Base-by-base conservation (phyloP, 64 coral and sea anemone genomes). In the Acropora tenuis region DNA sequence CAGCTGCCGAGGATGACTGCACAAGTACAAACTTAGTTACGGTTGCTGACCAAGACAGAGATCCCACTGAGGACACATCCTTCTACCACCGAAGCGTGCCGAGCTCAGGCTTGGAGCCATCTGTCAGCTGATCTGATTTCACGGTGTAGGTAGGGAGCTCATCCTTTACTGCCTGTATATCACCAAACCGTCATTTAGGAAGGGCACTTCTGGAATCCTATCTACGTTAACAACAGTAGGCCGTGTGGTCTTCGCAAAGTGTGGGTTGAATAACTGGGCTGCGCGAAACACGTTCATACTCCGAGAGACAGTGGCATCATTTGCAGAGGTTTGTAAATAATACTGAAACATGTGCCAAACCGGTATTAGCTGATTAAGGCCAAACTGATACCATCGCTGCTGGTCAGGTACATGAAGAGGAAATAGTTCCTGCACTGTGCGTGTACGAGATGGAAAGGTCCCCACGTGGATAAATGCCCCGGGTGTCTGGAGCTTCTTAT, bases 231-330 rank as follows among this genome's bases (percentile, higher is more conserved):
- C 80, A 63, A 66, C 78, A 55, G 68, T 44, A 49, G 89, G 61
- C 49, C 67, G 13, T 1, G 78, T 83, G 73, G 48, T 19, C 49
- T 83, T 52, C 1, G 75, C 67, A 74, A 75, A 52, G 42, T 57
- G 48, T 46, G 89, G 89, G 80, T 82, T 90, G 79, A 90, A 90
- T 2, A 90, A 61, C 69, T 69, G 30, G 53, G 89, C 78, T n/a
- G 89, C 89, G 65, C 41, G 53, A 78, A 90, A 90, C n/a, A 90
- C 89, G 16, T 78, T 65, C 63, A 83, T 83, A 68, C 67, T 83
- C 49, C 52, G 5, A 20, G 68, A 80, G 41, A 83, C 66, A 6
- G 75, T 69, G n/a, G 48, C 60, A 90, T 90, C 78, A 50, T 90
- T 90, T 15, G 75, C 79, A 7, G 50, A 6, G 18, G 47, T 90